Percentiles rank a stretch among this genome's conserved stretches.
Evolutionary conservation across 2,888 invertebrate species (phyloP).

Genomic region (Coelopa pilipes): DNA sequence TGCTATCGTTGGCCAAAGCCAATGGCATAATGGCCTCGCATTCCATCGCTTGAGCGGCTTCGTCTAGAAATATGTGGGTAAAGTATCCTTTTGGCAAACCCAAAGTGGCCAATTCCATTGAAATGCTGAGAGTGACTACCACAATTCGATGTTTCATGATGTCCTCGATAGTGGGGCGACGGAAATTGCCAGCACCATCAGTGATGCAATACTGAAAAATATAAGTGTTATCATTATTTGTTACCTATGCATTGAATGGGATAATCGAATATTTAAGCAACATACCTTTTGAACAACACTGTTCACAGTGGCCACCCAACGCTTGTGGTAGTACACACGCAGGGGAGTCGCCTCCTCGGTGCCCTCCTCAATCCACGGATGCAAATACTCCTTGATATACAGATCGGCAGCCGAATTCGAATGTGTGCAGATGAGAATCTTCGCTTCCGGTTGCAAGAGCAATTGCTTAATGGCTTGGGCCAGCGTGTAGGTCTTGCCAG

Average conservation of each 20-base stretch:
- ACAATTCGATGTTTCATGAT: slow-evolving; percentile 77
- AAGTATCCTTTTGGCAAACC: slow-evolving; percentile 75
- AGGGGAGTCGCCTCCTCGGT: slow-evolving; percentile 76
- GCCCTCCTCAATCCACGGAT: slow-evolving; percentile 78
- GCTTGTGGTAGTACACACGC: slow-evolving; percentile 81
- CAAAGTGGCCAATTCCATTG: slow-evolving; percentile 77
- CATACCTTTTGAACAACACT: slow-evolving; percentile 74
- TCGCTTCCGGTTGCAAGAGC: slow-evolving; percentile 72
- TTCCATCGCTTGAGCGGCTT: slow-evolving; percentile 89
- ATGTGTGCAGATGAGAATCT: slow-evolving; percentile 85
- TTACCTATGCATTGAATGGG: no score
- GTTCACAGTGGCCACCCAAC: slow-evolving; percentile 83
- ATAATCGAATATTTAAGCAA: not conserved
- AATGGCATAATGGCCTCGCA: slow-evolving; percentile 86
- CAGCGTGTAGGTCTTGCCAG: slow-evolving; percentile 86
- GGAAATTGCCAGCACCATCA: slow-evolving; percentile 73
- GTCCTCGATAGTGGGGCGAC: slow-evolving; percentile 78
- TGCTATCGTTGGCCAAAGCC: slow-evolving; percentile 76
- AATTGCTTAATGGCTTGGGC: slow-evolving; percentile 80
- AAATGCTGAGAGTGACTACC: slow-evolving; percentile 83
- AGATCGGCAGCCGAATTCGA: slow-evolving; percentile 89
- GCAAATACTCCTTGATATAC: slow-evolving; percentile 85
- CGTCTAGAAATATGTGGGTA: slow-evolving; percentile 85
- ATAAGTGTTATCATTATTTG: no score
- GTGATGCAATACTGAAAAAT: slow-evolving; percentile 78